phyloP scores from a whole-genome alignment of 1,140 invertebrate genomes.

The Calephelis virginiensis region DNA sequence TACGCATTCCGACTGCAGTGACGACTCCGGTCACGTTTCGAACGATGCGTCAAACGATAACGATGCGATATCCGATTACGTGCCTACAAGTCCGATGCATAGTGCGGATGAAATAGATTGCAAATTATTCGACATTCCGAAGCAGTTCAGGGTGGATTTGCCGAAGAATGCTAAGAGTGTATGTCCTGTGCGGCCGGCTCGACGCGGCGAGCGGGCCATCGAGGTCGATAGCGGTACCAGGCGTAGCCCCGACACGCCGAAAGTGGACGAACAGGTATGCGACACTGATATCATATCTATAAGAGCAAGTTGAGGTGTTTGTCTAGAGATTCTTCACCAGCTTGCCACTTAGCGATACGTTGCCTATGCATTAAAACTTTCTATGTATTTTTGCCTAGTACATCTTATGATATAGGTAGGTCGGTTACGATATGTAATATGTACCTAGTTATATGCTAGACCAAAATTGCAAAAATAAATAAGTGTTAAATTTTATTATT shows the following conservation, averaged over 20 bases:
- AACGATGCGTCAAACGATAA: slow-evolving; percentile 81
- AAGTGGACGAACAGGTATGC: slow-evolving; percentile 75
- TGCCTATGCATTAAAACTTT: too few relatives aligned
- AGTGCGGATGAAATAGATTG: slow-evolving; percentile 55
- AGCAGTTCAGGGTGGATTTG: slow-evolving; percentile 60
- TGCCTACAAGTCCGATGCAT: slow-evolving; percentile 43
- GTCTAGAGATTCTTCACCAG: neutral
- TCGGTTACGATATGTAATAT: too few relatives aligned
- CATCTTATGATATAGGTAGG: too few relatives aligned
- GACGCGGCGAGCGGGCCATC: slow-evolving; percentile 60
- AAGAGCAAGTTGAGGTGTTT: slow-evolving; percentile 55
- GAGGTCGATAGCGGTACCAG: slow-evolving; percentile 75
- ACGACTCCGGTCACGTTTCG: slow-evolving; percentile 88
- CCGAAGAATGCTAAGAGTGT: slow-evolving; percentile 57
- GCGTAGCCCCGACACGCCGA: slow-evolving; percentile 60
- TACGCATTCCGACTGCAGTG: slow-evolving; percentile 80
- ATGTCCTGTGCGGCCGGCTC: slow-evolving; percentile 63
- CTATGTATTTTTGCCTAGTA: too few relatives aligned
- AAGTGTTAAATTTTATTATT: too few relatives aligned
- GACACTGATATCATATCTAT: slow-evolving; percentile 70
- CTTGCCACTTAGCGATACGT: too few relatives aligned
- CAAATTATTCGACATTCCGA: slow-evolving; percentile 55
- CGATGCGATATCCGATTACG: slow-evolving; percentile 58
- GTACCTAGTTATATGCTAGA: too few relatives aligned
- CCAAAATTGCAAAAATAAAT: too few relatives aligned